Conservation (phyloP, 92 coral and sea anemone genomes). For the Montipora capitata region DNA sequence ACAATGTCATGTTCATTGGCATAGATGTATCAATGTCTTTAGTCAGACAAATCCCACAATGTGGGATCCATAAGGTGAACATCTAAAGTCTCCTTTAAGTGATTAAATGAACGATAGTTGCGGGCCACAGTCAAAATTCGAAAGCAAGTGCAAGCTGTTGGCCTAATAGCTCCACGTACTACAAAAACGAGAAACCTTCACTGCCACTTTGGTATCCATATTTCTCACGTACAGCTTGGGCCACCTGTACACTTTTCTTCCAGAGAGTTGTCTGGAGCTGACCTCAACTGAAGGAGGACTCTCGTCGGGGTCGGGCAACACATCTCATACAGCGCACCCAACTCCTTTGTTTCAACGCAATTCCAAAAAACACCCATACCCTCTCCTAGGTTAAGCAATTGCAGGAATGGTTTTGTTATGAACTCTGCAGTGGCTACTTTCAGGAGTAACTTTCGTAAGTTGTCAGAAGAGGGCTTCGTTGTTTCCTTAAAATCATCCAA, state of each 20-base stretch:
- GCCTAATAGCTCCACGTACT: slow-evolving; percentile 62
- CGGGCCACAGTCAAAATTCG: slow-evolving; percentile 41
- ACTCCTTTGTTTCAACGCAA: slow-evolving; percentile 13
- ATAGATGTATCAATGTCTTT: no score
- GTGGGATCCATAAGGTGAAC: slow-evolving; percentile 39
- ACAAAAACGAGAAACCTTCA: slow-evolving; percentile 56
- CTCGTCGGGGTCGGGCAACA: not conserved
- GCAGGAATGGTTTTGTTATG: slow-evolving; percentile 51
- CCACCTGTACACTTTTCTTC: slow-evolving; percentile 46
- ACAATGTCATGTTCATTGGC: no score
- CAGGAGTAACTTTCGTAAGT: slow-evolving; percentile 25
- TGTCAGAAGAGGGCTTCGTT: slow-evolving; percentile 34
- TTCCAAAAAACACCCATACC: slow-evolving; percentile 69
- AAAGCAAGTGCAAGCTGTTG: slow-evolving; percentile 60
- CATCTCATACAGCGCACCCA: not conserved
- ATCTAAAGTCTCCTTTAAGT: slow-evolving; percentile 49
- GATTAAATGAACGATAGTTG: slow-evolving; percentile 50
- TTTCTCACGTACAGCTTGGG: slow-evolving; percentile 41
- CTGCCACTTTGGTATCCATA: slow-evolving; percentile 28
- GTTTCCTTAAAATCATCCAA: slow-evolving; percentile 32
- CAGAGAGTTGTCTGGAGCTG: not conserved
- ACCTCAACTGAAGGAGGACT: not conserved
- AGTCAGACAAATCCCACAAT: slow-evolving; percentile 36
- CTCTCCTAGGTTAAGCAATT: slow-evolving; percentile 47
- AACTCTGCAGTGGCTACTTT: slow-evolving; percentile 48